Base-by-base conservation (phyloP, 2,113 vertebrate genomes). In the Acanthochromis polyacanthus region DNA sequence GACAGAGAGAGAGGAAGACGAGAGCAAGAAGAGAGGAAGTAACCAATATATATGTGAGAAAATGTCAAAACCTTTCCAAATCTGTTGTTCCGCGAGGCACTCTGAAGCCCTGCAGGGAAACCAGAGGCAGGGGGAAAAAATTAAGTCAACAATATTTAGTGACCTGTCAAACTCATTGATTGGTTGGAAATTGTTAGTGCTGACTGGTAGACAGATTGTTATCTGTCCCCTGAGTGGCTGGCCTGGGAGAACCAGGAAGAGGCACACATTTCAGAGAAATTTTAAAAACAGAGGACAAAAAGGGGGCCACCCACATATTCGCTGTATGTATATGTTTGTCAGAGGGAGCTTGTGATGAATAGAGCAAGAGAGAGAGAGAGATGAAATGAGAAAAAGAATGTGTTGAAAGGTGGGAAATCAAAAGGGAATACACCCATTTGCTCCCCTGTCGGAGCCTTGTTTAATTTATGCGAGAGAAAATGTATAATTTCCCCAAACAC, bases 381-480 rank as follows among this genome's bases (percentile, higher is more conserved):
- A 30, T 55, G 56, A 22, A 70, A 61, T 0, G 79, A 7, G 64
- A 45, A 14, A 36, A 61, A 59, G 32, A 70, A 65, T 0, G 79
- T 82, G 86, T 78, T 88, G 85, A 89, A 82, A 88, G 73, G 78
- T 80, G 72, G 86, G 63, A 86, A 89, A 81, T 88, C 64, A 82
- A 68, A 76, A 57, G 43, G 75, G 82, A 85, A 78, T 67, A 57
- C 71, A 60, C 59, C 82, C 72, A 76, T 88, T 85, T 40, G 30
- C 71, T 71, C 63, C 75, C 71, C 59, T 74, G 79, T 80, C 81
- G 22, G 59, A 74, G 50, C 71, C 55, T 57, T 62, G 78, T 83
- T 80, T 80, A 78, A 89, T 81, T 89, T 82, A 86, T 81, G 79
- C 71, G 69, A 45, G 70, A 81, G 81, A 66, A 76, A 81, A 86